Evolutionary conservation across 1,140 invertebrate species (phyloP).

Genomic region (Drosophila sechellia): DNA sequence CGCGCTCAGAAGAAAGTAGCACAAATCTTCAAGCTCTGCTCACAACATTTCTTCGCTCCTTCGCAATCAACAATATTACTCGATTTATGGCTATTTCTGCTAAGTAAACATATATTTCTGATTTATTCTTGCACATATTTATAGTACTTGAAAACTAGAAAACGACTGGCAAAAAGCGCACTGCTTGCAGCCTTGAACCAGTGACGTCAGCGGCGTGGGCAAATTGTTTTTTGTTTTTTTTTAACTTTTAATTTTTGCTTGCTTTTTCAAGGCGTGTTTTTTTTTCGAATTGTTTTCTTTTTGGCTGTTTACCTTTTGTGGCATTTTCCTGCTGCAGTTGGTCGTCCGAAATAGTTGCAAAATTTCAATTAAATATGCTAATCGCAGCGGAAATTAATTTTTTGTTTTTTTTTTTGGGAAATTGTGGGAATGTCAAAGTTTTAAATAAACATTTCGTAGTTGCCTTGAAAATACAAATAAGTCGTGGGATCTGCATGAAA

Average conservation of each 20-base stretch:
- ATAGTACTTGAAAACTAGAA: background rate
- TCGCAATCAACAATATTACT: constrained; percentile 5
- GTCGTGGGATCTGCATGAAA: background rate
- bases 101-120: background rate
- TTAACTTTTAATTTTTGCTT: constrained; percentile 9
- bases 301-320: constrained; percentile 22
- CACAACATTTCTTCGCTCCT: background rate
- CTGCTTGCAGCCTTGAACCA: constrained; percentile 29
- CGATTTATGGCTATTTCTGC: constrained; percentile 16
- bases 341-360: constrained; percentile 34
- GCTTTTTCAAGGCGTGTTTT: constrained; percentile 15
- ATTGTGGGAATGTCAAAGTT: constrained; percentile 17
- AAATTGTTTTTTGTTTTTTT: constrained; percentile 7
- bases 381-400: constrained; percentile 55
- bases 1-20: constrained; percentile 70
- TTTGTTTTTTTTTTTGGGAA: constrained; percentile 34
- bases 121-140: background rate
- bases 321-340: constrained; percentile 60
- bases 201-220: constrained; percentile 24
- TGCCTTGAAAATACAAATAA: constrained; percentile 7
- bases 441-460: background rate
- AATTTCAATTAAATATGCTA: constrained; percentile 57
- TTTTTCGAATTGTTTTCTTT: constrained; percentile 25
- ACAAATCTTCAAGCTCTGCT: constrained; percentile 63
- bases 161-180: constrained; percentile 13